These are phyloP conservation scores for Halyomorpha halys DNA, from an alignment of 1,140 invertebrate genomes.

Conservation along the genomic window DNA sequence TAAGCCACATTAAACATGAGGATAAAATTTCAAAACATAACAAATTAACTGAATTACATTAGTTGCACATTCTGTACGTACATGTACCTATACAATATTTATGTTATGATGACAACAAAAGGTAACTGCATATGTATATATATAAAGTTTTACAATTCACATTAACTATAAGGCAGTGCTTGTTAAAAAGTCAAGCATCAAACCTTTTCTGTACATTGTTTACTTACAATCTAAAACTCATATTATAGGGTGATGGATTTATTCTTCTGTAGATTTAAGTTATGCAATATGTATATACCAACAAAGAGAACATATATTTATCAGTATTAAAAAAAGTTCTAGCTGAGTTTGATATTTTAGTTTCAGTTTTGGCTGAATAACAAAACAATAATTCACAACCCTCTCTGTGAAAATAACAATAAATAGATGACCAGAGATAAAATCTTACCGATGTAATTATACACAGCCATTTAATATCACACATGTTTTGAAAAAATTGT, in stretches of 20 bases:
- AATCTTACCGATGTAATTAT: conserved; percentile 11
- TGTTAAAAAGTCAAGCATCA: conserved; percentile 21
- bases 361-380: background rate
- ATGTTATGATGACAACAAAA: conserved; percentile 1
- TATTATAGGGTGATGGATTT: conserved; percentile 1
- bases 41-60: background rate
- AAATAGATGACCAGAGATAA: conserved; percentile 1
- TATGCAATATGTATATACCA: background rate
- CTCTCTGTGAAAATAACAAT: background rate
- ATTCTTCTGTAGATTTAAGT: background rate
- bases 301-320: background rate
- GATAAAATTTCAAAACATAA: conserved; percentile 1
- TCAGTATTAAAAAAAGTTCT: background rate
- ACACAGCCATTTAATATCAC: conserved; percentile 17
- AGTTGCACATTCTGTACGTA: background rate
- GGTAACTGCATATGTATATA: conserved; percentile 8
- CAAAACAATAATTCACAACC: background rate
- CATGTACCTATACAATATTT: background rate
- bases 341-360: background rate
- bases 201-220: conserved; percentile 15
- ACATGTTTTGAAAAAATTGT: conserved; percentile 9
- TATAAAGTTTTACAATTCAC: conserved; percentile 6
- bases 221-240: background rate
- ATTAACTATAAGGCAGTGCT: conserved; percentile 18
- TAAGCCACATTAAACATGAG: conserved; percentile 3